Evolutionary conservation across 2,888 invertebrate species (phyloP).

Genomic region (Trissoscelio sp.): DNA sequence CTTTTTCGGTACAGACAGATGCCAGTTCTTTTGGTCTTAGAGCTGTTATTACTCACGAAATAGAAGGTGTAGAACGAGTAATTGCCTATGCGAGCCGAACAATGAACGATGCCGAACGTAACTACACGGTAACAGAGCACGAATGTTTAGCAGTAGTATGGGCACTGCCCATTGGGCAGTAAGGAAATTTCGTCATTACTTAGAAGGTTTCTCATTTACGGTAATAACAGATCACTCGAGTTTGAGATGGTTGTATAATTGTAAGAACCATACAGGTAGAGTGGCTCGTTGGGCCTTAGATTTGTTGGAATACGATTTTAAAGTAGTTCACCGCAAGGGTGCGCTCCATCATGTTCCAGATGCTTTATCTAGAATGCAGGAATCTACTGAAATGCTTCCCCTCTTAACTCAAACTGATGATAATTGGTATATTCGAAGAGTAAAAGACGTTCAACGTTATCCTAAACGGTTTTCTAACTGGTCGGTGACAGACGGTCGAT

Average conservation of each 20-base stretch:
- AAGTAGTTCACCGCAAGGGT: not conserved
- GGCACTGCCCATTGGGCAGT: too few relatives aligned
- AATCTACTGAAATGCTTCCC: not conserved
- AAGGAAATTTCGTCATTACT: not conserved
- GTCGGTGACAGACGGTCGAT: not conserved
- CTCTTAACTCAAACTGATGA: not conserved
- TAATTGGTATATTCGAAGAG: not conserved
- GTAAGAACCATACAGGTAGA: not conserved
- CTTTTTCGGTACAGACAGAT: slow-evolving; percentile 64
- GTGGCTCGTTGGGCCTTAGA: not conserved
- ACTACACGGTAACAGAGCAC: not conserved
- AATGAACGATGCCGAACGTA: not conserved
- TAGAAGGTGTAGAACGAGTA: slow-evolving; percentile 60
- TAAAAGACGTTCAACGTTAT: too few relatives aligned
- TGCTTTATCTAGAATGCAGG: not conserved
- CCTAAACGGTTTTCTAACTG: not conserved
- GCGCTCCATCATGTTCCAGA: not conserved
- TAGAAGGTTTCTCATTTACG: not conserved
- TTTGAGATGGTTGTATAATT: not conserved
- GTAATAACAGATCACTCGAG: not conserved
- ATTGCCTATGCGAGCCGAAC: slow-evolving; percentile 54
- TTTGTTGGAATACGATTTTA: not conserved
- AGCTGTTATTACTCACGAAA: slow-evolving; percentile 67
- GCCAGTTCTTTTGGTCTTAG: slow-evolving; percentile 56
- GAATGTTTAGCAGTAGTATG: not conserved